phyloP scores from a whole-genome alignment of 2,113 vertebrate species.

The Apodemus speciosus region DNA sequence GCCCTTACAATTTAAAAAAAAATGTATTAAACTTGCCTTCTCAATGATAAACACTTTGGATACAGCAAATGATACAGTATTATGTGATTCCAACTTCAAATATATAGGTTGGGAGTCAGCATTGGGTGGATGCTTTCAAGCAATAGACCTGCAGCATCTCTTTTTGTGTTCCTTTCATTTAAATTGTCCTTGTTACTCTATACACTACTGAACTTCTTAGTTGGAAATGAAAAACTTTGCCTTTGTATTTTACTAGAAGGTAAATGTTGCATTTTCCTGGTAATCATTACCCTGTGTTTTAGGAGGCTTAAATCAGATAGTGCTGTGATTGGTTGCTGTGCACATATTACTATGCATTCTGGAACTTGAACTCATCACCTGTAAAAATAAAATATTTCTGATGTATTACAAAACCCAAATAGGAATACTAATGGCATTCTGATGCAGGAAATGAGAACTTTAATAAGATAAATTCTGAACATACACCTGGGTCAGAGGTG shows the following conservation, averaged over 20 bases:
- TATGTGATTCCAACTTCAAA: not conserved
- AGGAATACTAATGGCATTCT: not conserved
- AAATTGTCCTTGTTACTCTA: not conserved
- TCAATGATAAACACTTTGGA: not conserved
- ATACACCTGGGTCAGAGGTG: not conserved
- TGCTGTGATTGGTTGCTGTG: not conserved
- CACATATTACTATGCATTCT: not conserved
- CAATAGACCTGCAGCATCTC: not conserved
- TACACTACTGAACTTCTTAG: not conserved
- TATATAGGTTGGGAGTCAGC: not conserved
- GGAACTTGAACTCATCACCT: not conserved
- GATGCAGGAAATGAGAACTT: not conserved
- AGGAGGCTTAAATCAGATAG: conserved; percentile 19
- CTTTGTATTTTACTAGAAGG: conserved; percentile 24
- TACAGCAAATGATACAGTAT: not conserved
- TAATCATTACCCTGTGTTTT: conserved; percentile 6
- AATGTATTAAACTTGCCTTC: not conserved
- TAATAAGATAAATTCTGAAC: not conserved
- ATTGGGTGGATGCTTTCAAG: not conserved
- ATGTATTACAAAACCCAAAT: not conserved
- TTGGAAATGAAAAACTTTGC: conserved; percentile 35
- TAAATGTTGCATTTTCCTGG: conserved; percentile 11
- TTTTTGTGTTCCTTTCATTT: not conserved
- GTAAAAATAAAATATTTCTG: not conserved
- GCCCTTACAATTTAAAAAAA: not conserved